Base-by-base conservation (phyloP, 2,113 vertebrate genomes). In the Triplophysa tibetana region DNA sequence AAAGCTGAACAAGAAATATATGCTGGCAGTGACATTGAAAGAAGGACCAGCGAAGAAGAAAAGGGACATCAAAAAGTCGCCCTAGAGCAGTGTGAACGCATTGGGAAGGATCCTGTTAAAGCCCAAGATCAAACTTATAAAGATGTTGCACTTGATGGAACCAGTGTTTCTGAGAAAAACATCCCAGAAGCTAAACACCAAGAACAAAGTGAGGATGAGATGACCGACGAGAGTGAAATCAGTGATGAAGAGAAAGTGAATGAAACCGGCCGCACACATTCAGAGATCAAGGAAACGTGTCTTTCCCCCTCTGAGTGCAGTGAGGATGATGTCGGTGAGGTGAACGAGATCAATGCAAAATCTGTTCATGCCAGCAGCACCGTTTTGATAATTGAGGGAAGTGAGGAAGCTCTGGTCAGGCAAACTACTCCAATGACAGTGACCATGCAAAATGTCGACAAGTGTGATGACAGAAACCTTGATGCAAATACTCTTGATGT, bases 271-370 rank as follows among this genome's bases (percentile, higher is more conserved):
- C 13, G 61, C 10, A 26, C 8, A 14, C 61, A 62, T 62, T 24
- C 61, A 29, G 12, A 63, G 24, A 63, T 63, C 61, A 63, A 6
- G 6, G 10, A 62, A 62, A 62, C 21, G 10, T 1, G 60, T n/a
- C 60, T 62, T 62, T 23, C 60, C 7, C 7, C 0, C 21, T 62
- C 60, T 1, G 21, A 63, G 14, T 26, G 24, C 26, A 29, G 65
- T 10, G 62, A 52, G 17, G 45, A 52, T 26, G 43, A 77, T 65
- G 26, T 65, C 21, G 48, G 4, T 16, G 62, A 65, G 26, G 74
- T 52, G 61, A 77, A 65, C 74, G 64, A 77, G 43, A 17, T 77
- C 74, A 77, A 77, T 65, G 43, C 74, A 10, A 77, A 77, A 54
- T 16, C 8, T 50, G 38, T 23, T 33, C 61, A 77, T 2, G 4